Percentiles rank a stretch among this genome's conserved stretches.
These are phyloP conservation scores for Cheilosia impressa DNA, from an alignment of 2,888 invertebrate genomes.

Conservation along the genomic window DNA sequence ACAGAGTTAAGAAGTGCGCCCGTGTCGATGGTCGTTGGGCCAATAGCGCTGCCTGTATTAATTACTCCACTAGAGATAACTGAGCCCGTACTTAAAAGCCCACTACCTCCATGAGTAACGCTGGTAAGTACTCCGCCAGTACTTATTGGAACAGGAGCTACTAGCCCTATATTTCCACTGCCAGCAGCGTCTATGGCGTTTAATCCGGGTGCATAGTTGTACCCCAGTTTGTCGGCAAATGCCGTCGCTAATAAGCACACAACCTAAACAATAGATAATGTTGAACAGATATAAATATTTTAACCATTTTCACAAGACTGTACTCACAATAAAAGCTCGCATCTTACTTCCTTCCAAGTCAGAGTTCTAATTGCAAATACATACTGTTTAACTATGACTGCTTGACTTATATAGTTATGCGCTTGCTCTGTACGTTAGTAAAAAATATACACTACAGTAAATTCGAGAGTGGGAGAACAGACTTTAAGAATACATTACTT, in stretches of 20 bases:
- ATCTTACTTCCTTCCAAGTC: constrained; percentile 39
- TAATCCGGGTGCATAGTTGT: neutral
- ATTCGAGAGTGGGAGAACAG: neutral
- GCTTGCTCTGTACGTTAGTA: neutral
- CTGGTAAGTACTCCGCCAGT: neutral
- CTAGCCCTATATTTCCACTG: neutral
- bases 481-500: constrained; percentile 12
- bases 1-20: constrained; percentile 47
- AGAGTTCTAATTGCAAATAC: constrained; percentile 28
- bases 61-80: neutral
- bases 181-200: neutral
- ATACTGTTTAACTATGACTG: constrained; percentile 12
- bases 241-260: constrained; percentile 24
- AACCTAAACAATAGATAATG: constrained; percentile 37
- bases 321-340: constrained; percentile 54
- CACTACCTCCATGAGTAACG: neutral
- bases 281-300: neutral
- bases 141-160: neutral
- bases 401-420: constrained; percentile 52
- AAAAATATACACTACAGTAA: neutral
- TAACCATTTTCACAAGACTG: neutral
- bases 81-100: neutral
- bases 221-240: constrained; percentile 30
- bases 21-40: neutral
- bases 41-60: neutral